Base-by-base conservation (phyloP, 2,888 invertebrate species). In the Tinea trinotella region DNA sequence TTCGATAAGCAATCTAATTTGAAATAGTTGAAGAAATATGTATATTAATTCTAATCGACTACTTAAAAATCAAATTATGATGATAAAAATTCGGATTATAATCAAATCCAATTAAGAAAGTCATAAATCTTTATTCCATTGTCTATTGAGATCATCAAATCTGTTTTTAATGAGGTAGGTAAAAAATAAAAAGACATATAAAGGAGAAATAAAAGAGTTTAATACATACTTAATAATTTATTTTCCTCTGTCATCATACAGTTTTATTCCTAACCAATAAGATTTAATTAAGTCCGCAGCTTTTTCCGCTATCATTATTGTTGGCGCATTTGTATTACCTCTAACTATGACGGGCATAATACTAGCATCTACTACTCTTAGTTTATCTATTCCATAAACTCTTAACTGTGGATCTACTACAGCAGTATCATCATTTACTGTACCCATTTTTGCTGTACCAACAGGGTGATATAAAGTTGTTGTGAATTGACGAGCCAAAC, bases 271-370 rank as follows among this genome's bases (percentile, higher is more conserved):
- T 18, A 19, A n/a, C 52, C 52, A 59, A 54, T 34, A 56, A 60
- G 89, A 80, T 63, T 90, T 90, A 55, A 92, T 89, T 76, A 91
- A 81, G 64, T 93, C 92, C 0, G 91, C 87, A 0, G 87, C 91
- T 59, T 91, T 92, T 64, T 93, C 93, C 0, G 88, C 93, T 48
- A 93, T 92, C 93, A 93, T 93, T 1, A 93, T 90, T 0, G 88
- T 86, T 0, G 93, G 90, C 0, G 91, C 92, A 65, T 93, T 93
- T 0, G 91, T 92, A 70, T 93, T 93, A 0, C 90, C 92, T 60
- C 91, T 91, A 1, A 91, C 83, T 52, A 93, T 89, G 1, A 69
- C 78, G 0, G 93, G 93, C 92, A 93, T 93, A n/a, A 93, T 88
- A 44, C 92, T 92, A 0, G 91, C 92, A 66, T 93, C 93, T 0